phyloP scores from a whole-genome alignment of 2,888 invertebrate genomes.

The Penaeus monodon region DNA sequence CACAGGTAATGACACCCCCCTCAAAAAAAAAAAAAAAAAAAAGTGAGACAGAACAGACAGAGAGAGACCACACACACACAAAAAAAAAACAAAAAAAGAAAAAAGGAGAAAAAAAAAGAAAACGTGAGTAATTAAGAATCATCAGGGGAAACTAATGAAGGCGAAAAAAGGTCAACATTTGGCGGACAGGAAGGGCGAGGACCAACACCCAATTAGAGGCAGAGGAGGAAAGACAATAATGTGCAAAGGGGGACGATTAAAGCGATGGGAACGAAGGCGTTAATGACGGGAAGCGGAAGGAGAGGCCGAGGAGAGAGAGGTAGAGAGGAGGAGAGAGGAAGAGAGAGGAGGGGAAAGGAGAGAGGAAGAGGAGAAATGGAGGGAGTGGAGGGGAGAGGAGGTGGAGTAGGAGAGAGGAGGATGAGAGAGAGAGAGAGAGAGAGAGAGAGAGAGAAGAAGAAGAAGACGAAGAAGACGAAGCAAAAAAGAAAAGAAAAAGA shows the following conservation, averaged over 20 bases:
- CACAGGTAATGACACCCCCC: too few species aligned
- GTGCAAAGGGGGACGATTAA: not conserved
- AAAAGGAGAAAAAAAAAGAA: not conserved
- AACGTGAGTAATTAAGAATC: not conserved
- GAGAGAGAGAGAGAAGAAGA: not conserved
- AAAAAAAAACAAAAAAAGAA: not conserved
- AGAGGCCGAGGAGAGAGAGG: not conserved
- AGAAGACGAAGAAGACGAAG: not conserved
- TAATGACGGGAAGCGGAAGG: not conserved
- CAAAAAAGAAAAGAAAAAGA: not conserved
- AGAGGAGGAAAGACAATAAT: not conserved
- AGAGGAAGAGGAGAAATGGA: not conserved
- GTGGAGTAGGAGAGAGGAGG: not conserved
- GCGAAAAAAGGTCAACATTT: not conserved
- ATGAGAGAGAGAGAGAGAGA: not conserved
- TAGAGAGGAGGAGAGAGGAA: not conserved
- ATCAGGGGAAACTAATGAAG: not conserved
- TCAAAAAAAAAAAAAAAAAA: too few species aligned
- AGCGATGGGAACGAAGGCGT: not conserved
- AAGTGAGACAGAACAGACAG: not conserved
- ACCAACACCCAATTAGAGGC: not conserved
- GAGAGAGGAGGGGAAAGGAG: not conserved
- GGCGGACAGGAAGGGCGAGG: not conserved
- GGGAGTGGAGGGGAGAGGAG: not conserved
- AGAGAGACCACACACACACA: not conserved